Evolutionary conservation across 2,888 invertebrate genomes (phyloP).

Genomic region (Drosophila subquinaria): DNA sequence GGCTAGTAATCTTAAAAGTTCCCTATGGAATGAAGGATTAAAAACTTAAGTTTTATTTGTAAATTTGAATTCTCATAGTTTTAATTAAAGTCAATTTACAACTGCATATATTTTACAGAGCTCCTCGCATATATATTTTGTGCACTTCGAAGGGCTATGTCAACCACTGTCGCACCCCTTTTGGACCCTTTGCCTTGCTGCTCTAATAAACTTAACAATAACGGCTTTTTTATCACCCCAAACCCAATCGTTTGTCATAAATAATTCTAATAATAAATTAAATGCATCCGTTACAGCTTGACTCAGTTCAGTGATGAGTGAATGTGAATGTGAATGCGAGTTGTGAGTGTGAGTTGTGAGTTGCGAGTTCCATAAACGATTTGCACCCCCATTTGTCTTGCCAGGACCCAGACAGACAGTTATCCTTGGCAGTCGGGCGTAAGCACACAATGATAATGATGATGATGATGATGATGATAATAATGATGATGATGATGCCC

Average conservation of each 20-base stretch:
- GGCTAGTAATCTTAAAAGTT: no score
- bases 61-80: no score
- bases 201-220: slow-evolving; percentile 79
- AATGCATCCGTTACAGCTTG: slow-evolving; percentile 84
- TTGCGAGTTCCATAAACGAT: slow-evolving; percentile 58
- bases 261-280: slow-evolving; percentile 86
- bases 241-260: slow-evolving; percentile 79
- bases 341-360: slow-evolving; percentile 43
- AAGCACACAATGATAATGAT: slow-evolving; percentile 60
- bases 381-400: slow-evolving; percentile 82
- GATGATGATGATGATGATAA: slow-evolving; percentile 30
- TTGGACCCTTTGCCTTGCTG: slow-evolving; percentile 33
- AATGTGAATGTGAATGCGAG: slow-evolving; percentile 34
- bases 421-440: slow-evolving; percentile 77
- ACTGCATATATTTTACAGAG: background rate
- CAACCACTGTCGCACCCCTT: slow-evolving; percentile 72
- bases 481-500: slow-evolving; percentile 9
- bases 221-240: slow-evolving; percentile 77
- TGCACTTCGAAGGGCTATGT: slow-evolving; percentile 4
- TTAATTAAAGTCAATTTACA: background rate
- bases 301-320: slow-evolving; percentile 58
- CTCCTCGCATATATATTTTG: background rate
- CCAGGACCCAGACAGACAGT: slow-evolving; percentile 61
- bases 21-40: no score
- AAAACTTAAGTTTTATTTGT: no score